phyloP scores from a whole-genome alignment of 2,888 invertebrate species.

The Scaptomyza caliginosa region DNA sequence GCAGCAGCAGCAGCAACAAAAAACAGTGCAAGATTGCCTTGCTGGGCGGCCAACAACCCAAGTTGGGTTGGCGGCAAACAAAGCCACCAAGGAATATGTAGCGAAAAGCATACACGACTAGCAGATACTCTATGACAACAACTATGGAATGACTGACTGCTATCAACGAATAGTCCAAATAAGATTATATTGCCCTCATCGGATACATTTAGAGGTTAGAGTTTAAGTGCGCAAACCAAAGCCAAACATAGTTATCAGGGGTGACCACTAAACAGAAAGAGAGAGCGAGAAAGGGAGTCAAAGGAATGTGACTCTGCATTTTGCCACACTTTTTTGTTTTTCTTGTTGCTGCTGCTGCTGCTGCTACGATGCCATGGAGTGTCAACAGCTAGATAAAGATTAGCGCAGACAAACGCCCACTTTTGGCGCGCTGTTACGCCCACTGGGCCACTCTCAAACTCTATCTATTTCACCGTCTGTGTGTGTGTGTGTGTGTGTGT shows the following conservation, averaged over 20 bases:
- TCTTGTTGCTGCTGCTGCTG: conserved; percentile 41
- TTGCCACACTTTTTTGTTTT: conserved; percentile 56
- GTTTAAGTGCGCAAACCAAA: conserved; percentile 33
- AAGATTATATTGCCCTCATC: conserved; percentile 5
- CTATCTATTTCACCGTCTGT: neutral
- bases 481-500: conserved; percentile 12
- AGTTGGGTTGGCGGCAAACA: conserved; percentile 5
- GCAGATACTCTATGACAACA: neutral
- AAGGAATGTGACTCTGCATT: conserved; percentile 69
- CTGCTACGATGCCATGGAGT: conserved; percentile 74
- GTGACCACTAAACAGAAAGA: conserved; percentile 10
- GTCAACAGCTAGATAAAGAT: conserved; percentile 81
- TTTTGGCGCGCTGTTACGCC: conserved; percentile 70
- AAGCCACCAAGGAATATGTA: conserved; percentile 6
- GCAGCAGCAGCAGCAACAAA: conserved; percentile 44
- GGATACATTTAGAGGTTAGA: conserved; percentile 31
- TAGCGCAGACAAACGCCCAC: conserved; percentile 78
- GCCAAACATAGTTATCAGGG: conserved; percentile 33
- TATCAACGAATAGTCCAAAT: neutral
- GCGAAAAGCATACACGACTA: neutral
- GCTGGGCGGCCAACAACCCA: conserved; percentile 40
- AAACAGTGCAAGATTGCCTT: conserved; percentile 38
- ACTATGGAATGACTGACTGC: neutral
- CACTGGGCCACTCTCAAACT: conserved; percentile 60
- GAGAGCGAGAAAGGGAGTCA: conserved; percentile 1